Evolutionary conservation across 2,888 invertebrate species (phyloP).

Genomic region (Cataglyphis rosenhaueri): DNA sequence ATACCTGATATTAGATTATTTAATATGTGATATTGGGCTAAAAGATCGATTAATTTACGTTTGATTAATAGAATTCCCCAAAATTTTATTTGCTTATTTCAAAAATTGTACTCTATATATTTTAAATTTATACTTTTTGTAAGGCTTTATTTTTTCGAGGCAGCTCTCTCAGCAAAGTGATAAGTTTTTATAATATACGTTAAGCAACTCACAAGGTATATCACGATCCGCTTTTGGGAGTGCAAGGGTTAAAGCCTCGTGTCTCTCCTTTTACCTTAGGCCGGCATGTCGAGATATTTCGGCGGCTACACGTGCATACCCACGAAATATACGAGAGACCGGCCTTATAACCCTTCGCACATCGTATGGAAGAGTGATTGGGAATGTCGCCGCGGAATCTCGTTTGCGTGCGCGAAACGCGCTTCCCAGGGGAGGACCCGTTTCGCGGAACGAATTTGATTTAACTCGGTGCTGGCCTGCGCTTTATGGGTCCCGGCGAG

Average conservation of each 20-base stretch:
- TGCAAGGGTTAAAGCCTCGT: slow-evolving; percentile 41
- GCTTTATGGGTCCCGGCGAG: slow-evolving; percentile 71
- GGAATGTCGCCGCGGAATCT: slow-evolving; percentile 75
- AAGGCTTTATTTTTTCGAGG: background rate
- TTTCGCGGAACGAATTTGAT: slow-evolving; percentile 79
- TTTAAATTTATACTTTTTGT: background rate
- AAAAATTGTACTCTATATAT: background rate
- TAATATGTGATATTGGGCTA: background rate
- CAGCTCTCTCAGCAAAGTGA: background rate
- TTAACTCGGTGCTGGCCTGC: slow-evolving; percentile 71
- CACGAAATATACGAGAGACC: slow-evolving; percentile 60
- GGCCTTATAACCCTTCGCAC: slow-evolving; percentile 66
- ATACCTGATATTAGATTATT: background rate
- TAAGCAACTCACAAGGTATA: slow-evolving; percentile 13
- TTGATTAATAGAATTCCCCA: background rate
- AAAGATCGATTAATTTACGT: background rate
- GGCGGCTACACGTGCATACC: slow-evolving; percentile 46
- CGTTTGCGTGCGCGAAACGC: slow-evolving; percentile 76
- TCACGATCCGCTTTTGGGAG: slow-evolving; percentile 40
- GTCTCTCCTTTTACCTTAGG: slow-evolving; percentile 36
- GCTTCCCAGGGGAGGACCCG: slow-evolving; percentile 72
- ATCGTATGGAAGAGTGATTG: slow-evolving; percentile 68
- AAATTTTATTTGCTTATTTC: background rate
- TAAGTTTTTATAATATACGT: slow-evolving; percentile 20
- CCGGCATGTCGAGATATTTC: slow-evolving; percentile 32